Evolutionary conservation across 1,140 invertebrate species (phyloP), one percentile per base, ranked within the genome.

Genomic region (Ostrea edulis): DNA sequence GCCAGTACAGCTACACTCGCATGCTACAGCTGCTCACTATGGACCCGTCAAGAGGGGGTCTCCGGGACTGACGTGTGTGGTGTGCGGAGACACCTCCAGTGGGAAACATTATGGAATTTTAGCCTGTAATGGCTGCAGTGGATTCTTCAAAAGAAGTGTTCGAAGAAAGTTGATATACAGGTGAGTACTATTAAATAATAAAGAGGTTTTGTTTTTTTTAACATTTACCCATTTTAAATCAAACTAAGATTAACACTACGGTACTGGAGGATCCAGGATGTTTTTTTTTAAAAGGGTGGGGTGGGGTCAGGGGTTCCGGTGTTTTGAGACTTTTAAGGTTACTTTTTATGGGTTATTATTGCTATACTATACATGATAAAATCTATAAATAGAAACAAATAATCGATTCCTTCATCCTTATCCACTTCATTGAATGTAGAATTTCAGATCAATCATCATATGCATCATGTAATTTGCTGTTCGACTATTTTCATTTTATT

Each of bases 41-140:
- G 90, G 93, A 17, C 91, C 90, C 7, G 87, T 89, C 20, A 92
- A 93, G 86, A 89, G 93, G 82, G 91, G 90, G 68, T 92, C 92
- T 8, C 94, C 94, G 0, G 95, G 95, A 2, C 92, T 96, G 52
- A 91, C 94, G 51, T 99, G 98, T 94, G 97, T 99, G 51, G 98
- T 99, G 1, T 99, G 99, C 93, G 98, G 98, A 0, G 98, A 99
- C 93, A 99, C 98, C 0, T 98, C 98, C 86, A 98, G 97, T 8
- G 99, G 99, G 0, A 99, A 99, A 94, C 98, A 99, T 95, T 99
- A 99, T 94, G 99, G 99, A 0, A 99, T 99, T 90, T 96, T 99
- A n/a, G 99, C 98, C 0, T 99, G 99, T 95, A 99, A 99, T 93
- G 99, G 99, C 0, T 99, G 99, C 96, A 98, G 98, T 82, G 99